Evolutionary conservation across 1,140 invertebrate genomes (phyloP), one percentile per base, ranked within the genome.

Genomic region (Drosophila melanogaster): DNA sequence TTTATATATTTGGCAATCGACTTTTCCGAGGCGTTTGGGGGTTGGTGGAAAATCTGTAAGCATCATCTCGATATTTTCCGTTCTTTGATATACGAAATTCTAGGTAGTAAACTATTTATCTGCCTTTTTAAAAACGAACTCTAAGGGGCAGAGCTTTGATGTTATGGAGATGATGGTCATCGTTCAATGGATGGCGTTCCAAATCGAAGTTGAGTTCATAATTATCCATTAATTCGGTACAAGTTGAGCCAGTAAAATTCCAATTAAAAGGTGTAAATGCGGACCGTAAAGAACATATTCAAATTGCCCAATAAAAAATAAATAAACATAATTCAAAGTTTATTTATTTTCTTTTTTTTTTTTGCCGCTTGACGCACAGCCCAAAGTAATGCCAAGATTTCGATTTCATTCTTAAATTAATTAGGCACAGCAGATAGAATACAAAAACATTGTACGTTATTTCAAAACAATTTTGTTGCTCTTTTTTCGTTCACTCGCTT

Each of bases 371-470:
- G 62, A 66, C 26, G 26, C 53, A 56, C 26, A 17, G 35, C 33
- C 22, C 33, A 57, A 59, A 76, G 50, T 72, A 81, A 61, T 79
- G 81, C 78, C 67, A 77, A 81, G 79, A 79, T 81, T 86, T 87
- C 83, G 79, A 83, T 81, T 86, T 86, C 83, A 81, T 86, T 81
- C 79, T 87, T 87, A 81, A 86, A 86, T 87, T 87, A 86, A 86
- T 86, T 86, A 75, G 83, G 30, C 77, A 67, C 57, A 86, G 65
- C 57, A 78, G 64, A 43, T 75, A 62, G 35, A 77, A 60, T 17
- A 70, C 44, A 60, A 75, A 15, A 60, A 75, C 33, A 60, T 22
- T 54, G 47, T 54, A 78, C 81, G 81, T 81, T 75, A 86, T 86
- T 85, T 71, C 61, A 75, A 81, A 81, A 55, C 50, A 64, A 79